Evolutionary conservation across 53 echinoderm and acorn worm genomes (phyloP).

Genomic region (Holothuria leucospilota): DNA sequence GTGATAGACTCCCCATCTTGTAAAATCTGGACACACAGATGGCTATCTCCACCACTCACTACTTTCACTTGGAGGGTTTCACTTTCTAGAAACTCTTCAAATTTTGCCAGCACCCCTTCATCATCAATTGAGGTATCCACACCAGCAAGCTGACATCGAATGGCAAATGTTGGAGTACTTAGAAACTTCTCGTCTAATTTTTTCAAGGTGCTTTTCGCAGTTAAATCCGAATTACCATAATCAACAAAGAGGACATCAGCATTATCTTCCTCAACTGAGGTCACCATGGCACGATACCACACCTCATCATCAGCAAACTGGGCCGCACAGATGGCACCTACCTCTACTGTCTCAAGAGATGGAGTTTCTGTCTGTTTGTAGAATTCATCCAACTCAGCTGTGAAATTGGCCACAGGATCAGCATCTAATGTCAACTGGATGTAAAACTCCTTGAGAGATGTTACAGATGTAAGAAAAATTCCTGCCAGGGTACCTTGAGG

Average conservation of each 20-base stretch:
- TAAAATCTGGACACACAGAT: conserved; percentile 19
- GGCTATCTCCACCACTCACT: background rate
- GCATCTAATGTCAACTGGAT: conserved; percentile 40
- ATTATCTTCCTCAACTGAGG: conserved; percentile 42
- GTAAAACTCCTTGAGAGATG: conserved; percentile 21
- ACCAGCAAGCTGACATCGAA: conserved; percentile 69
- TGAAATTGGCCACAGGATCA: conserved; percentile 55
- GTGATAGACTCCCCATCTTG: conserved; percentile 31
- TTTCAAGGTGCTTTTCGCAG: conserved; percentile 54
- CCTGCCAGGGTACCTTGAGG: background rate
- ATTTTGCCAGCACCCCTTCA: conserved; percentile 9
- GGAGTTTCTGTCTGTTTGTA: conserved; percentile 41
- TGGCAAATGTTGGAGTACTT: conserved; percentile 65
- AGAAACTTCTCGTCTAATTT: conserved; percentile 62
- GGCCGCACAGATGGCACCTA: conserved; percentile 75
- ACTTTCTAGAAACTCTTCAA: conserved; percentile 36
- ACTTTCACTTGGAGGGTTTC: conserved; percentile 20
- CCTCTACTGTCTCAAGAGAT: conserved; percentile 31
- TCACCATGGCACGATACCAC: conserved; percentile 85
- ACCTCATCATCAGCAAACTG: conserved; percentile 84
- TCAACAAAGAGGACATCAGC: conserved; percentile 79
- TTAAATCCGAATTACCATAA: conserved; percentile 89
- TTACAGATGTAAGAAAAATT: conserved; percentile 23
- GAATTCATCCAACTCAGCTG: conserved; percentile 51
- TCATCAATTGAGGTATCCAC: conserved; percentile 48